These are phyloP conservation scores for Pararge aegeria DNA, from an alignment of 1,140 invertebrate genomes.

Conservation along the genomic window DNA sequence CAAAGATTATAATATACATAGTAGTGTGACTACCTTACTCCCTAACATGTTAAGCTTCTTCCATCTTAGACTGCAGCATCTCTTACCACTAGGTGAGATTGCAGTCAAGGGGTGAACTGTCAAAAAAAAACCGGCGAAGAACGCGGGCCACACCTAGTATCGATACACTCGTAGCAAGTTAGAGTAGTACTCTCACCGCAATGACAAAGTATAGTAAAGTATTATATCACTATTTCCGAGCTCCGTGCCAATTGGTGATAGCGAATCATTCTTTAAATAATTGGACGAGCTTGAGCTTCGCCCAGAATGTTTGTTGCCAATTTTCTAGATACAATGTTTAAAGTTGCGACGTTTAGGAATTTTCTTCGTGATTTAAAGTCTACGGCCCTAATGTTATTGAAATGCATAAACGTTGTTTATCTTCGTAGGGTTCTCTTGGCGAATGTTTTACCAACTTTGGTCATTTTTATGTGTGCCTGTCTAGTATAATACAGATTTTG, in stretches of 20 bases:
- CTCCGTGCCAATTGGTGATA: constrained; percentile 23
- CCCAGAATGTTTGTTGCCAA: constrained; percentile 11
- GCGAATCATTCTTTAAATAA: constrained; percentile 26
- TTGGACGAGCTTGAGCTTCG: constrained; percentile 8
- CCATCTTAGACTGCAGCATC: too few relatives aligned
- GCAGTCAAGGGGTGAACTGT: too few relatives aligned
- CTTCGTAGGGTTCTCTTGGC: not conserved
- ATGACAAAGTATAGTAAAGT: constrained; percentile 5
- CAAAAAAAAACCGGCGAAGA: too few relatives aligned
- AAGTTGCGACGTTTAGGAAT: not conserved
- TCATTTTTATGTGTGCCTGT: constrained; percentile 17
- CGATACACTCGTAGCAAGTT: not conserved
- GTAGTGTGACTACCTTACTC: too few relatives aligned
- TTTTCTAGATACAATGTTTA: not conserved
- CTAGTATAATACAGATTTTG: too few relatives aligned
- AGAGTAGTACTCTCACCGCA: not conserved
- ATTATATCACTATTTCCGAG: constrained; percentile 14
- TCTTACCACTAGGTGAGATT: too few relatives aligned
- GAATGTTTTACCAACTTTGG: not conserved
- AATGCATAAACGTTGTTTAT: not conserved
- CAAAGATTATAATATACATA: too few relatives aligned
- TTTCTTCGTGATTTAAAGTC: not conserved
- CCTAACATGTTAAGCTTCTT: too few relatives aligned
- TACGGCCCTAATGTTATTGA: not conserved
- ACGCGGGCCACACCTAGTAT: not conserved